Evolutionary conservation across 1,140 invertebrate genomes (phyloP).

Genomic region (Caenorhabditis latens): DNA sequence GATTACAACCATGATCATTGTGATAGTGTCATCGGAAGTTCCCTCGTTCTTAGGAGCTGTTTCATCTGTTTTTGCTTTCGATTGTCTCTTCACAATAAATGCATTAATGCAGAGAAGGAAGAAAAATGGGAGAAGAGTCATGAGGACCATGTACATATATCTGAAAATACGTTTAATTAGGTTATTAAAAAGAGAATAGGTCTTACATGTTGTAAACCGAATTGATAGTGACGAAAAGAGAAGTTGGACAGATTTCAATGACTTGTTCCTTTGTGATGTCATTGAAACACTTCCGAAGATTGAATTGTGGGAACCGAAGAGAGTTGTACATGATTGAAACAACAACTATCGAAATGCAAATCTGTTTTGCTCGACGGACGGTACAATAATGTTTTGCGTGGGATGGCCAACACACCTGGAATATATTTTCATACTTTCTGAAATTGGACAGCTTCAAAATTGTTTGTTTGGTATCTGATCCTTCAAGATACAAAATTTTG

Average conservation of each 20-base stretch:
- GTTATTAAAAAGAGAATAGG: background rate
- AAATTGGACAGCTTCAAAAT: too few species aligned
- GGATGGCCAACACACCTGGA: conserved; percentile 72
- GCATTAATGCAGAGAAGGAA: conserved; percentile 74
- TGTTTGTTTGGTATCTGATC: too few species aligned
- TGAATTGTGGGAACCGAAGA: conserved; percentile 76
- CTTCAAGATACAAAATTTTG: too few species aligned
- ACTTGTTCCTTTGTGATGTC: conserved; percentile 75
- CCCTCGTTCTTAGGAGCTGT: conserved; percentile 37
- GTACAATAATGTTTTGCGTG: conserved; percentile 69
- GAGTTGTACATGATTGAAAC: conserved; percentile 77
- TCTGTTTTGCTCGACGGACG: conserved; percentile 70
- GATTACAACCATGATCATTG: conserved; percentile 77
- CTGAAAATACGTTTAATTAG: background rate
- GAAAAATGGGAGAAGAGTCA: conserved; percentile 76
- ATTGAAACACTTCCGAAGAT: conserved; percentile 75
- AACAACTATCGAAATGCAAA: conserved; percentile 67
- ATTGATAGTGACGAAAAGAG: conserved; percentile 75
- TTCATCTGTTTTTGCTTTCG: conserved; percentile 51
- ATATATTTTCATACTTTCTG: background rate
- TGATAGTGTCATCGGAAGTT: conserved; percentile 72
- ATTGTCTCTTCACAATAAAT: conserved; percentile 71
- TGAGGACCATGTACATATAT: conserved; percentile 77
- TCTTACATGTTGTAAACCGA: conserved; percentile 73
- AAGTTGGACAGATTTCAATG: conserved; percentile 77